Evolutionary conservation across 1,140 invertebrate species (phyloP).

Genomic region (Druon quercuslanigerum): DNA sequence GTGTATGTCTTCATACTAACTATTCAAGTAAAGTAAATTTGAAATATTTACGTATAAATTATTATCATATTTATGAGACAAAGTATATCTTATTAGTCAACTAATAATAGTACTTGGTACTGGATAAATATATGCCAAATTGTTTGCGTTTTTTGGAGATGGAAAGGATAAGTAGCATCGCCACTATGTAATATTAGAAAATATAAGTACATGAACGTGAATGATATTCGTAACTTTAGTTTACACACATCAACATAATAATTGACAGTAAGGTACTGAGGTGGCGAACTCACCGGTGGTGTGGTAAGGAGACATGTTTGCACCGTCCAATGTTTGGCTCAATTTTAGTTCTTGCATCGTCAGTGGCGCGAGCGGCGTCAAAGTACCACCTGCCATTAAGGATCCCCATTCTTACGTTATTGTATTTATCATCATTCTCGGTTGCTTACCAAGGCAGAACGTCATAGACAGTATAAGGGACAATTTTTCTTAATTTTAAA

Average conservation of each 20-base stretch:
- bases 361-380: slow-evolving; percentile 85
- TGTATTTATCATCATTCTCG: slow-evolving; percentile 45
- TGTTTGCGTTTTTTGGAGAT: slow-evolving; percentile 1
- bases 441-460: slow-evolving; percentile 61
- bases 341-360: slow-evolving; percentile 88
- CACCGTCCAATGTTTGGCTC: slow-evolving; percentile 78
- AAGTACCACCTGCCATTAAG: slow-evolving; percentile 79
- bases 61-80: too few relatives aligned
- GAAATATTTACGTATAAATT: too few relatives aligned
- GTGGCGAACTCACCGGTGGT: slow-evolving; percentile 77
- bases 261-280: slow-evolving; percentile 55
- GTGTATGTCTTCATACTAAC: too few relatives aligned
- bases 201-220: slow-evolving; percentile 2
- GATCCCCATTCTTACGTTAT: slow-evolving; percentile 65
- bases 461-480: slow-evolving; percentile 38
- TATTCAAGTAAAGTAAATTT: too few relatives aligned
- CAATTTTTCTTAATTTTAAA: not conserved
- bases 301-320: slow-evolving; percentile 81
- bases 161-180: not conserved
- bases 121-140: too few relatives aligned
- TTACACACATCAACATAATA: not conserved
- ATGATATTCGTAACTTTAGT: not conserved
- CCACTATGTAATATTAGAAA: not conserved
- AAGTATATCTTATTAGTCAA: too few relatives aligned
- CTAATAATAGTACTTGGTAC: too few relatives aligned